Percentiles rank a stretch among this genome's conserved stretches.
phyloP scores from a whole-genome alignment of 2,888 invertebrate genomes.

The Folsomia candida region DNA sequence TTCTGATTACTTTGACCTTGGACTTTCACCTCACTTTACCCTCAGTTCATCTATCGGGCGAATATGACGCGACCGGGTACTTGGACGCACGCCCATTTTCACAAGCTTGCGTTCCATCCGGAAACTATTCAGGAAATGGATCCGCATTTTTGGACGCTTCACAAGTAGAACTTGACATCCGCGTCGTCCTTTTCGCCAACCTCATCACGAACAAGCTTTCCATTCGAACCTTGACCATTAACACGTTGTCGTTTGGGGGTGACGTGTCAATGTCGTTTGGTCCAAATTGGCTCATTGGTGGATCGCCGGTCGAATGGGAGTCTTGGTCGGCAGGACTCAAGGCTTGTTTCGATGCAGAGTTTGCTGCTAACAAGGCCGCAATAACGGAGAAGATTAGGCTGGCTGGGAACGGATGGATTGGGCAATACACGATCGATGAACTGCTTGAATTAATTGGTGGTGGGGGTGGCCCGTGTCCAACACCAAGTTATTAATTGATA shows the following conservation, averaged over 20 bases:
- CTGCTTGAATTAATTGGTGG: too few relatives aligned
- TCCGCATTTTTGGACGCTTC: constrained; percentile 1
- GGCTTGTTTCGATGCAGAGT: constrained; percentile 14
- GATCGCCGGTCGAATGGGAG: constrained; percentile 18
- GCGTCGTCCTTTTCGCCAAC: constrained; percentile 27
- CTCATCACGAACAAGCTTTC: constrained; percentile 31
- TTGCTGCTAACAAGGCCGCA: not conserved
- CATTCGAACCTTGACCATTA: constrained; percentile 20
- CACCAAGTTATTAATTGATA: too few relatives aligned
- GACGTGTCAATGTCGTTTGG: constrained; percentile 15
- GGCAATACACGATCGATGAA: too few relatives aligned
- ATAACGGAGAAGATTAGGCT: constrained; percentile 12
- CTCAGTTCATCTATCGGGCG: too few relatives aligned
- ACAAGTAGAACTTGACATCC: constrained; percentile 13
- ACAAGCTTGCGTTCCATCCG: constrained; percentile 25
- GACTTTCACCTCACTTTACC: too few relatives aligned
- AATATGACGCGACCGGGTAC: constrained; percentile 19
- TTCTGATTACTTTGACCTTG: too few relatives aligned
- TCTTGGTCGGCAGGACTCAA: constrained; percentile 13
- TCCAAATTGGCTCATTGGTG: constrained; percentile 11
- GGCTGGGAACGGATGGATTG: constrained; percentile 17
- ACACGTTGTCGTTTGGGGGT: constrained; percentile 18
- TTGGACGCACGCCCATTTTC: constrained; percentile 30
- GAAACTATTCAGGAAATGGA: constrained; percentile 27
- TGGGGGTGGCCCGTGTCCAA: too few relatives aligned